Evolutionary conservation across 2,888 invertebrate genomes (phyloP), one percentile per base, ranked within the genome.

Genomic region (Drosophila pullipes): DNA sequence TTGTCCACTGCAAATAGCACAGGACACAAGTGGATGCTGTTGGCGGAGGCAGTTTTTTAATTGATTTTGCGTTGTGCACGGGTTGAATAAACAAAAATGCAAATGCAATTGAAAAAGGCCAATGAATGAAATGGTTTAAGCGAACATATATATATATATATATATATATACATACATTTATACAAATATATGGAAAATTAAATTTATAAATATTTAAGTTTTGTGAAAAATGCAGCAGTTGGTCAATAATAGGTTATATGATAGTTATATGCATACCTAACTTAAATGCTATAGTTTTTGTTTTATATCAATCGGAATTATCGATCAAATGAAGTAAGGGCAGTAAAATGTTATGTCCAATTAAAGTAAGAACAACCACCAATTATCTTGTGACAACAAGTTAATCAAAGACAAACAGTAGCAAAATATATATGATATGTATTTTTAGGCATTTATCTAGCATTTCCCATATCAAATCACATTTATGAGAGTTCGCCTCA

Each of bases 51-150:
- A 49, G 66, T 60, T 78, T 85, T 83, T 76, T 76, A 83, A 85
- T 83, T 83, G 78, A 85, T 83, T 85, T 83, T 83, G 80, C 68
- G 65, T 64, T 30, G 58, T 39, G 55, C 70, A 52, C 64, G 50
- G 64, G 53, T 58, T 69, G 59, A 55, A 58, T 57, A 68, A 74
- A 70, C 67, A 78, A 57, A 55, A 72, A 53, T 39, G 67, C 44
- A 76, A 76, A 74, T 61, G 57, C 58, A 74, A 65, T 76, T 60
- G 31, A 33, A 39, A 71, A 68, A 22, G 64, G 53, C 55, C 50
- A 62, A 54, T 64, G 71, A 33, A 18, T 44, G 61, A 47, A 61
- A n/a, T 25, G 35, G 5, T 11, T 9, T 30, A 39, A 49, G 44
- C 13, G 18, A 28, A 13, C 0, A 47, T 59, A 39, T 0, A 9